phyloP scores from a whole-genome alignment of 53 echinoderm and acorn worm genomes.

The Zoroaster sp. region DNA sequence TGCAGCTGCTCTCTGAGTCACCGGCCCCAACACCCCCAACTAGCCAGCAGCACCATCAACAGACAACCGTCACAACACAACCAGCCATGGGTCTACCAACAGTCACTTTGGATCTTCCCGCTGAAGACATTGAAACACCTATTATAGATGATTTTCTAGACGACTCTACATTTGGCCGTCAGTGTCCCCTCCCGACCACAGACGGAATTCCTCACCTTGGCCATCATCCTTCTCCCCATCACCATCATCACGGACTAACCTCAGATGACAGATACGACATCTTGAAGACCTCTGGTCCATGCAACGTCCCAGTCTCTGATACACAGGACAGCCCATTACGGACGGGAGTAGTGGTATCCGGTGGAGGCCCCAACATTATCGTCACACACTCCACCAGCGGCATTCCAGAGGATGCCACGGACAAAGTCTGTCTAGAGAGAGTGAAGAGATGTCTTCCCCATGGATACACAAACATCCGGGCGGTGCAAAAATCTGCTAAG shows the following conservation, averaged over 20 bases:
- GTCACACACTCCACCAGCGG: background rate
- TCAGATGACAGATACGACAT: slow-evolving; percentile 24
- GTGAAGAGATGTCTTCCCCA: slow-evolving; percentile 56
- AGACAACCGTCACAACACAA: background rate
- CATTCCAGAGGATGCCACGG: slow-evolving; percentile 15
- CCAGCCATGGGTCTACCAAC: slow-evolving; percentile 47
- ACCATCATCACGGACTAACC: background rate
- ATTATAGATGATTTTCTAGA: slow-evolving; percentile 43
- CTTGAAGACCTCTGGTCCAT: slow-evolving; percentile 18
- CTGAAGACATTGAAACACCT: slow-evolving; percentile 35
- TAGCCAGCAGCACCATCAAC: background rate
- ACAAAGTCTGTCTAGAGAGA: slow-evolving; percentile 37
- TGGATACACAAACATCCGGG: slow-evolving; percentile 58
- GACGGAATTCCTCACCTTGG: background rate
- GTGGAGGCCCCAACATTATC: background rate
- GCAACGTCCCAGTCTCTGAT: background rate
- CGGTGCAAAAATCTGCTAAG: slow-evolving; percentile 74
- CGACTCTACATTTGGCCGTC: background rate
- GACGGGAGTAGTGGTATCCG: background rate
- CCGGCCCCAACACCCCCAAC: background rate
- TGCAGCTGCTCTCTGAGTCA: slow-evolving; percentile 73
- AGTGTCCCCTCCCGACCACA: background rate
- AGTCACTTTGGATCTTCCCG: slow-evolving; percentile 34
- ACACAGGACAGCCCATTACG: slow-evolving; percentile 17
- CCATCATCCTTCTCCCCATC: background rate